A percentile compares a stretch with the other conserved stretches of the same genome.
Evolutionary conservation across 2,888 invertebrate genomes (phyloP).

Genomic region (Penaeus monodon): DNA sequence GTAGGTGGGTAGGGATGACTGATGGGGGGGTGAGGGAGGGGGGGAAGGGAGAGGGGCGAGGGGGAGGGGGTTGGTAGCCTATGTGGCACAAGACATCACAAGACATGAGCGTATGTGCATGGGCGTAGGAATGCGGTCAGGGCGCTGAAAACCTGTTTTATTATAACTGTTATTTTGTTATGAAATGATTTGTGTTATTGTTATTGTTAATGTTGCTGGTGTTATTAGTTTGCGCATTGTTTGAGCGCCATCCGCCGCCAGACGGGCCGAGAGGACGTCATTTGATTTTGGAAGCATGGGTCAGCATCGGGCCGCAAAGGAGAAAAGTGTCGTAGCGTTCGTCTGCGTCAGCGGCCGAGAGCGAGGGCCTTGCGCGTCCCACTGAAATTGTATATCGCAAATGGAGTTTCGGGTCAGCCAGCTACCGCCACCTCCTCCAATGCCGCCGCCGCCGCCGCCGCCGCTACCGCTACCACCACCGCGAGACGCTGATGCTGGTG

Average conservation of each 20-base stretch:
- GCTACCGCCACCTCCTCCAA: background rate
- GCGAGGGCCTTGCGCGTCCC: too few relatives aligned
- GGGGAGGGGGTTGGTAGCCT: background rate
- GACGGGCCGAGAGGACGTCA: too few relatives aligned
- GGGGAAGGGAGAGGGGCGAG: background rate
- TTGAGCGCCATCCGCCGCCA: too few relatives aligned
- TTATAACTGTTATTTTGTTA: background rate
- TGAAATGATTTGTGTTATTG: background rate
- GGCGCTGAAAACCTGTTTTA: background rate
- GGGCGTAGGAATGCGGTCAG: constrained; percentile 24
- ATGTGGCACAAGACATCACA: background rate
- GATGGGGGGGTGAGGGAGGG: background rate
- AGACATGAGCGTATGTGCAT: constrained; percentile 1
- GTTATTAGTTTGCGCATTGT: too few relatives aligned
- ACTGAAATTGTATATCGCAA: background rate
- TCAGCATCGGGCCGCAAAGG: too few relatives aligned
- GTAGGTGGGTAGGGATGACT: background rate
- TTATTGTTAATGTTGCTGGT: too few relatives aligned
- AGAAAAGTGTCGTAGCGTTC: too few relatives aligned
- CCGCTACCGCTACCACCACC: background rate
- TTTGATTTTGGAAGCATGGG: too few relatives aligned
- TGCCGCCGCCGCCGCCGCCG: too few relatives aligned
- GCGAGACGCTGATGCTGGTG: constrained; percentile 27
- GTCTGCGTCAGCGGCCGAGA: too few relatives aligned
- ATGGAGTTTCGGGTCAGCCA: background rate